These are phyloP conservation scores for Phoxinus phoxinus DNA, from an alignment of 2,113 vertebrate genomes.

Conservation along the genomic window DNA sequence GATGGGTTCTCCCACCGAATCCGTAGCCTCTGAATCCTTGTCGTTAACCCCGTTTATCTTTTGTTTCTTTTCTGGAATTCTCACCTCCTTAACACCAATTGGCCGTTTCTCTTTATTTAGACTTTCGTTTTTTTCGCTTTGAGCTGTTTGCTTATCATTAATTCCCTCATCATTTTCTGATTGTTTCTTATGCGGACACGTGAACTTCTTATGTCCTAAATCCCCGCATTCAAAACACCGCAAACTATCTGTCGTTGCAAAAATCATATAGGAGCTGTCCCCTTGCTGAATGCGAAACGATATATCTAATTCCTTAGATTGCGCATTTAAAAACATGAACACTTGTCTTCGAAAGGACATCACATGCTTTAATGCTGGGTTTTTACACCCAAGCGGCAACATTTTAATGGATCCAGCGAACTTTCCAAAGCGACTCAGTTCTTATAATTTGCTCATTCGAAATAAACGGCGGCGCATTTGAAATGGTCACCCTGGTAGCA, in stretches of 20 bases:
- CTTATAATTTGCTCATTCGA: not conserved
- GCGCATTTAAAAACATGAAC: not conserved
- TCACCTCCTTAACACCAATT: not conserved
- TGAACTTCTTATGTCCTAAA: constrained; percentile 1
- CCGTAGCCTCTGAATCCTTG: not conserved
- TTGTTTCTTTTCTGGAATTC: not conserved
- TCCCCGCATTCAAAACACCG: not conserved
- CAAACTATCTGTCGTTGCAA: not conserved
- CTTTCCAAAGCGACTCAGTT: not conserved
- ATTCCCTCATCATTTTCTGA: not conserved
- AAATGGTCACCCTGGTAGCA: constrained; percentile 2
- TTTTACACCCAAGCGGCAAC: not conserved
- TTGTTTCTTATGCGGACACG: not conserved
- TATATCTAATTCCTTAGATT: not conserved
- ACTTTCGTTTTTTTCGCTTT: not conserved
- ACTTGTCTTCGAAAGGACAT: constrained; percentile 1
- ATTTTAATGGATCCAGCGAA: constrained; percentile 1
- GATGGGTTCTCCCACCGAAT: not conserved
- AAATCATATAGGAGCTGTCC: not conserved
- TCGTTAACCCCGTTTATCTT: not conserved
- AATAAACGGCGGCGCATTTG: not conserved
- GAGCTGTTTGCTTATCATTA: not conserved
- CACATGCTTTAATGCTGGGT: not conserved
- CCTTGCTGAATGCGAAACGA: not conserved
- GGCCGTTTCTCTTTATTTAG: not conserved